Conservation (phyloP, 2,888 invertebrate species). For the Zygogramma bicolorata region DNA sequence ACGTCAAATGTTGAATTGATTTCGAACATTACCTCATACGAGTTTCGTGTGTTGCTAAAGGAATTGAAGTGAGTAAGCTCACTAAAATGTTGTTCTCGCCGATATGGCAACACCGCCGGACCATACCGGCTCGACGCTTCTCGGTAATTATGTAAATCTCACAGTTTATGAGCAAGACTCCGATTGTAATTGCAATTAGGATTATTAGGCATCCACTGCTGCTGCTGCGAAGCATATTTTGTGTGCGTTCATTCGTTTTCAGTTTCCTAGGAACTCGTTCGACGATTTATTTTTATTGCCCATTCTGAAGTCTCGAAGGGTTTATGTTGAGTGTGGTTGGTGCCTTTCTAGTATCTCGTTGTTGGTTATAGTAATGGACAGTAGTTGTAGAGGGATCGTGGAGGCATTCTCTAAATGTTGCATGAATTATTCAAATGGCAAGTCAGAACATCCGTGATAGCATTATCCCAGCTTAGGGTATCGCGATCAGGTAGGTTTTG, state of each 20-base stretch:
- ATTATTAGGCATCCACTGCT: constrained; percentile 14
- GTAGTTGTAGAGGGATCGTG: constrained; percentile 4
- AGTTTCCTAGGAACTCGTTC: constrained; percentile 7
- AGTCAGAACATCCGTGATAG: background rate
- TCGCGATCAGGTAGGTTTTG: background rate
- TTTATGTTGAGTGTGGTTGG: constrained; percentile 10
- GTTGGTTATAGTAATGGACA: constrained; percentile 6
- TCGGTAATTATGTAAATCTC: constrained; percentile 35
- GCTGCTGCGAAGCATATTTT: constrained; percentile 4
- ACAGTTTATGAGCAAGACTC: constrained; percentile 26
- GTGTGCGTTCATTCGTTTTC: background rate
- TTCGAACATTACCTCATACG: too few species aligned
- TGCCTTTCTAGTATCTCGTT: background rate
- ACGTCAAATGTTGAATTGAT: too few species aligned
- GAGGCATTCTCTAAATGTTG: constrained; percentile 12
- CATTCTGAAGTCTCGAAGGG: background rate
- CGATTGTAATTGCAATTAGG: constrained; percentile 36
- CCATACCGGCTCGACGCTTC: constrained; percentile 22
- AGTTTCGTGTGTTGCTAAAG: too few species aligned
- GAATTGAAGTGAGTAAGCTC: too few species aligned
- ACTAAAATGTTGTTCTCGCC: background rate
- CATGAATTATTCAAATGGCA: constrained; percentile 14
- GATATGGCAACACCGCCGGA: constrained; percentile 18
- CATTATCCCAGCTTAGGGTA: background rate
- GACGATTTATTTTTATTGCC: background rate